Conservation (phyloP, 2,113 vertebrate species). For the Colinus virginianus region DNA sequence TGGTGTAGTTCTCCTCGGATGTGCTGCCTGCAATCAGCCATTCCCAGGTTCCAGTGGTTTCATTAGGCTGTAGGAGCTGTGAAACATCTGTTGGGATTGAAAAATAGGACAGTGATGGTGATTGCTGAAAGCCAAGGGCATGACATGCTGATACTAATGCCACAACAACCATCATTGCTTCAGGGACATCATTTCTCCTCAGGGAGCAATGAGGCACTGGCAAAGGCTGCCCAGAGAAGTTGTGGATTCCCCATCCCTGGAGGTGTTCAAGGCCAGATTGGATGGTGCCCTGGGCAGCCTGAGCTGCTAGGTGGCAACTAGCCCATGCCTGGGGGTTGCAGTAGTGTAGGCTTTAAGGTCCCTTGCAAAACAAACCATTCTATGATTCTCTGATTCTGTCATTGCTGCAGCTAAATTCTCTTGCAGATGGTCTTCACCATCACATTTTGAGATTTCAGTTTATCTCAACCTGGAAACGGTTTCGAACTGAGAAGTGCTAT, state of each 20-base stretch:
- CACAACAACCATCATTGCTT: neutral
- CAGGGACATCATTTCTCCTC: neutral
- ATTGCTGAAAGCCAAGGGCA: neutral
- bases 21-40: neutral
- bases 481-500: neutral
- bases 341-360: too few relatives aligned
- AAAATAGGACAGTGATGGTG: neutral
- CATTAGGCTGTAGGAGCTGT: neutral
- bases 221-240: too few relatives aligned
- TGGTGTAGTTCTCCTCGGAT: rapidly evolving
- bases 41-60: neutral
- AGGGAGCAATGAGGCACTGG: too few relatives aligned
- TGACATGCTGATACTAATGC: neutral
- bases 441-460: neutral
- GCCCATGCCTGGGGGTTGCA: too few relatives aligned
- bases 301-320: too few relatives aligned
- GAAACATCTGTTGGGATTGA: rapidly evolving
- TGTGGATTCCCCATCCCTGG: too few relatives aligned
- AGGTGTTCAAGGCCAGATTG: too few relatives aligned
- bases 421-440: neutral
- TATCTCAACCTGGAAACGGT: neutral
- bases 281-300: too few relatives aligned
- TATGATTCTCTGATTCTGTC: too few relatives aligned
- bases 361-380: too few relatives aligned
- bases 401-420: neutral